Evolutionary conservation across 2,113 vertebrate genomes (phyloP), one percentile per base, ranked within the genome.

Genomic region (Antennarius striatus): DNA sequence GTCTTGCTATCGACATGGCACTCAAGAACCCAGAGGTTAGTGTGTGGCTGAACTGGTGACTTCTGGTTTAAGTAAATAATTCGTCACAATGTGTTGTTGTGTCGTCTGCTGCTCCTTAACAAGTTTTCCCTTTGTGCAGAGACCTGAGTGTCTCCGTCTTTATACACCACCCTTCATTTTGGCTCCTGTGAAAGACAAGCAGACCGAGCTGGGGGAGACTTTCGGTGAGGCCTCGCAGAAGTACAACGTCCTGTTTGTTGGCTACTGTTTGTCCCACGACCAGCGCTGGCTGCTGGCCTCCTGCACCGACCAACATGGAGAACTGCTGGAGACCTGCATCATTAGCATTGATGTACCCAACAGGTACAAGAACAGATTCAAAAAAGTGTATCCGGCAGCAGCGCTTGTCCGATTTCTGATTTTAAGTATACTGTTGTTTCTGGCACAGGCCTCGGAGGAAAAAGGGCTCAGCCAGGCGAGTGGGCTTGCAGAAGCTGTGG

Each of bases 171-270:
- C 97, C 48, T 99, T 99, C 86, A 96, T 99, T 79, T 83, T 99
- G 93, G 97, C 97, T 60, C 97, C 97, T 3, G 94, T 98, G 39
- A 99, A 99, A 86, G 97, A 99, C 92, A 98, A 98, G 84, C 97
- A 99, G 71, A 98, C 97, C 1, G 97, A 99, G 79, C 92, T 98
- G 36, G 97, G 96, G 73, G 97, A 99, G 88, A 98, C 96, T 0
- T 98, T 98, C 81, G 97, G 97, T 39, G 97, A 99, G 90, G 96
- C 96, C 22, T 93, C 96, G 15, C 97, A 99, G 89, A 99, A 99
- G 79, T 98, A 98, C 59, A 98, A 99, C 10, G 94, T 99, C 68
- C 95, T 99, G 82, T 99, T 99, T 69, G 96, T 99, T 7, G 96
- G 96, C 73, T 99, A 99, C 91, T 99, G 97, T 88, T 91, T 99